These are phyloP conservation scores for Drosophila ochracea DNA, from an alignment of 2,888 invertebrate species.

Conservation along the genomic window DNA sequence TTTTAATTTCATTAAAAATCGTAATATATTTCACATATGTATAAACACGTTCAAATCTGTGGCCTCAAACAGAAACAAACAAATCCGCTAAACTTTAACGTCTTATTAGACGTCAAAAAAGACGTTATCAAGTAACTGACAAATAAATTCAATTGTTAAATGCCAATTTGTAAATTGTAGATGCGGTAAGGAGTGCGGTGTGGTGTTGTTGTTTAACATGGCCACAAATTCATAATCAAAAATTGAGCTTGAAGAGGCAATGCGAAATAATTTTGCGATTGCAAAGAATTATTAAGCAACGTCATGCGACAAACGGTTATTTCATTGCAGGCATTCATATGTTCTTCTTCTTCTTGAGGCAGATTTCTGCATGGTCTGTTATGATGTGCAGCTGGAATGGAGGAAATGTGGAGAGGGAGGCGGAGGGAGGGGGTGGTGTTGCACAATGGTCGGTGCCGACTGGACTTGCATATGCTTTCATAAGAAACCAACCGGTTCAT, in stretches of 20 bases:
- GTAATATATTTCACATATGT: conserved; percentile 25
- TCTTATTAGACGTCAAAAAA: conserved; percentile 3
- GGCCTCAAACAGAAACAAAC: conserved; percentile 22
- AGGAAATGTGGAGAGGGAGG: background rate
- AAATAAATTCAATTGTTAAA: conserved; percentile 33
- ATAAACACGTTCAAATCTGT: background rate
- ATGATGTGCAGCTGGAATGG: conserved; percentile 14
- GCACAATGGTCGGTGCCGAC: conserved; percentile 21
- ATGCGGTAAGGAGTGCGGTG: background rate
- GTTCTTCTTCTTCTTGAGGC: conserved; percentile 16
- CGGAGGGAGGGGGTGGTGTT: conserved; percentile 6
- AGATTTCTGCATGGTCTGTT: conserved; percentile 29
- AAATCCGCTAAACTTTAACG: conserved; percentile 17
- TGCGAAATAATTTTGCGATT: conserved; percentile 51
- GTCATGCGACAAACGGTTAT: conserved; percentile 61
- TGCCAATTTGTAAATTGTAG: background rate
- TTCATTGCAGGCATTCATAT: conserved; percentile 36
- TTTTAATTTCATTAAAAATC: conserved; percentile 27
- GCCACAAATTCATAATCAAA: conserved; percentile 56
- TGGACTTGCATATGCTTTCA: conserved; percentile 49
- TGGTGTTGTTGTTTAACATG: conserved; percentile 24
- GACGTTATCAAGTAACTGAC: conserved; percentile 51
- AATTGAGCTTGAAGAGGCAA: conserved; percentile 54
- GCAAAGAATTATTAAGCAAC: conserved; percentile 54
- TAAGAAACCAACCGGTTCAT: conserved; percentile 57